These are phyloP conservation scores for Boloria selene DNA, from an alignment of 2,888 invertebrate genomes.

Conservation along the genomic window DNA sequence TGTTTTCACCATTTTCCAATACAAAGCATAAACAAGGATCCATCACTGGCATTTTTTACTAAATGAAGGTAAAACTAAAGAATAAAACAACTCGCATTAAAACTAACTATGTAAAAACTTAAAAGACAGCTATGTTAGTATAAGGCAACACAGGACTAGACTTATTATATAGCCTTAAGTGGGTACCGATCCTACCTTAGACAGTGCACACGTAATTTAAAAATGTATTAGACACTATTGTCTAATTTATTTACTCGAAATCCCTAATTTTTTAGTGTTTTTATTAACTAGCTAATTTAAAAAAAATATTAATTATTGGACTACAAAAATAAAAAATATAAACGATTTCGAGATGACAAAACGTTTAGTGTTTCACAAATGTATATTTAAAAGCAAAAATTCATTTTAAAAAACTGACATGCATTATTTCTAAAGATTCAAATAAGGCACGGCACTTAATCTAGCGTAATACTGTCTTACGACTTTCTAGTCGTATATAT, in stretches of 20 bases:
- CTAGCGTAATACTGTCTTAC: neutral
- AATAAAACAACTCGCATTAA: slow-evolving; percentile 37
- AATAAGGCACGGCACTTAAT: neutral
- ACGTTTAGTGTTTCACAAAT: too few species aligned
- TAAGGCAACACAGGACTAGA: slow-evolving; percentile 43
- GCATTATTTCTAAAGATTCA: neutral
- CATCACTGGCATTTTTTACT: slow-evolving; percentile 33
- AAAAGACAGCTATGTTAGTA: slow-evolving; percentile 41
- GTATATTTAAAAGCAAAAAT: too few species aligned
- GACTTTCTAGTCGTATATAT: slow-evolving; percentile 26
- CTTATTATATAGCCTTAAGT: slow-evolving; percentile 47
- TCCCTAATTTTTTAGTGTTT: too few species aligned
- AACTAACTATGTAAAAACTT: slow-evolving; percentile 43
- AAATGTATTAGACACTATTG: neutral
- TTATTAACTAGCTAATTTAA: too few species aligned
- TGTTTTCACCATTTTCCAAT: slow-evolving; percentile 32
- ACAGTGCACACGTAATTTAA: slow-evolving; percentile 21
- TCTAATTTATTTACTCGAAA: too few species aligned
- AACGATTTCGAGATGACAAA: too few species aligned
- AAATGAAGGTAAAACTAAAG: slow-evolving; percentile 30
- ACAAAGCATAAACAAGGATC: slow-evolving; percentile 32
- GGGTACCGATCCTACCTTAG: slow-evolving; percentile 39
- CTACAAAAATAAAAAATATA: too few species aligned
- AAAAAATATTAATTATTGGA: too few species aligned
- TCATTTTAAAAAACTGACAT: neutral